Percentiles rank a stretch among this genome's conserved stretches.
Conservation (phyloP, 2,113 vertebrate species). For the Oncorhynchus nerka region DNA sequence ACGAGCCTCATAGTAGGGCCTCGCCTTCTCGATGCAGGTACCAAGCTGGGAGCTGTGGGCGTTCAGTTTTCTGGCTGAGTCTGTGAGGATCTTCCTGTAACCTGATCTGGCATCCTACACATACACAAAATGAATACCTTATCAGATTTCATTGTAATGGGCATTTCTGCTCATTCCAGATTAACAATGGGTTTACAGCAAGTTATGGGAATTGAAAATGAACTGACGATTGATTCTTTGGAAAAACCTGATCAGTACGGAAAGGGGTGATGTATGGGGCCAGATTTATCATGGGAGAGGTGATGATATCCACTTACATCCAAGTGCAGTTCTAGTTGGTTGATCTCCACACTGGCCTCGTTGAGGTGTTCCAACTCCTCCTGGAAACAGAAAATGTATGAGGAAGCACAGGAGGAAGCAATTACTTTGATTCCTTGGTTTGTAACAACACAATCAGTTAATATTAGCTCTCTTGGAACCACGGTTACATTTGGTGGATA, state of each 20-base stretch:
- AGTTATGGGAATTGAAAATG: neutral
- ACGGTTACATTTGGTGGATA: neutral
- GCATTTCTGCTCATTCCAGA: neutral
- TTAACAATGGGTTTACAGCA: neutral
- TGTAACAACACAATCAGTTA: neutral
- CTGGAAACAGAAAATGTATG: conserved; percentile 55
- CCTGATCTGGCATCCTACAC: conserved; percentile 86
- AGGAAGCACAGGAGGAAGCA: neutral
- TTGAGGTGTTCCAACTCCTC: conserved; percentile 92
- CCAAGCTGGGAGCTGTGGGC: conserved; percentile 88
- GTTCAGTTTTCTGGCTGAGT: conserved; percentile 89
- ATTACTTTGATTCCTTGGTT: neutral
- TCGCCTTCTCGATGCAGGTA: conserved; percentile 88
- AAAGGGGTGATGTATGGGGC: neutral
- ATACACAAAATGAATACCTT: conserved; percentile 22
- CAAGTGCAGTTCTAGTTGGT: conserved; percentile 85
- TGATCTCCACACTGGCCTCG: conserved; percentile 92
- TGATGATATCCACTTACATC: conserved; percentile 76
- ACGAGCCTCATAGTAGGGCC: conserved; percentile 90
- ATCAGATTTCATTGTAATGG: conserved; percentile 47
- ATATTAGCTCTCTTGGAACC: neutral
- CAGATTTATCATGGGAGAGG: neutral
- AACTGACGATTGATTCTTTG: neutral
- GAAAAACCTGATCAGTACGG: neutral
- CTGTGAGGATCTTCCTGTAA: conserved; percentile 89